Evolutionary conservation across 2,113 vertebrate genomes (phyloP).

Genomic region (Stigmatopora argus): DNA sequence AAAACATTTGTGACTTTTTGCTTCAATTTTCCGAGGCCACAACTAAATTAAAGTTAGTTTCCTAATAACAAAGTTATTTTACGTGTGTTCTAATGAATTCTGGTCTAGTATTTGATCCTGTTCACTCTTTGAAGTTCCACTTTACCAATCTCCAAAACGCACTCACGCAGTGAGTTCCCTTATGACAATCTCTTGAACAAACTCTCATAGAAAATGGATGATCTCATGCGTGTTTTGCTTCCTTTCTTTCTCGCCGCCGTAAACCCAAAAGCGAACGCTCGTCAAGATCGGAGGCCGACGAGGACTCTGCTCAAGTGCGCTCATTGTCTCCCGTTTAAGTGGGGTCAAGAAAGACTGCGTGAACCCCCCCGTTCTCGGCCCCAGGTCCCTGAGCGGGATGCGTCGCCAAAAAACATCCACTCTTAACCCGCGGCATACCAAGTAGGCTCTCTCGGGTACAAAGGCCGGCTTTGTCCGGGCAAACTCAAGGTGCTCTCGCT

Average conservation of each 20-base stretch:
- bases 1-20: neutral
- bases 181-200: neutral
- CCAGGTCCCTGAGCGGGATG: conserved; percentile 41
- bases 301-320: conserved; percentile 48
- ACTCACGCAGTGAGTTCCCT: neutral
- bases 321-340: conserved; percentile 63
- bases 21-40: too few species aligned
- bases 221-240: neutral
- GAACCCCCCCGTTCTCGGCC: neutral
- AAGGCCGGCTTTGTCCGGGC: conserved; percentile 55
- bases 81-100: neutral
- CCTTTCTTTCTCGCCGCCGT: neutral
- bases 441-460: conserved; percentile 42
- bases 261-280: conserved; percentile 16
- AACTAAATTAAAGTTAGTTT: too few species aligned
- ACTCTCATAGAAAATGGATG: neutral
- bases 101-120: neutral
- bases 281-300: conserved; percentile 26
- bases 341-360: conserved; percentile 60
- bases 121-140: neutral
- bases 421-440: conserved; percentile 48
- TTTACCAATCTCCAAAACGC: neutral
- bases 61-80: neutral
- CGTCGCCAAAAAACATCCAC: conserved; percentile 39
- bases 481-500: conserved; percentile 47